Conservation (phyloP, 2,888 invertebrate genomes). For the Apocheima hispidaria region DNA sequence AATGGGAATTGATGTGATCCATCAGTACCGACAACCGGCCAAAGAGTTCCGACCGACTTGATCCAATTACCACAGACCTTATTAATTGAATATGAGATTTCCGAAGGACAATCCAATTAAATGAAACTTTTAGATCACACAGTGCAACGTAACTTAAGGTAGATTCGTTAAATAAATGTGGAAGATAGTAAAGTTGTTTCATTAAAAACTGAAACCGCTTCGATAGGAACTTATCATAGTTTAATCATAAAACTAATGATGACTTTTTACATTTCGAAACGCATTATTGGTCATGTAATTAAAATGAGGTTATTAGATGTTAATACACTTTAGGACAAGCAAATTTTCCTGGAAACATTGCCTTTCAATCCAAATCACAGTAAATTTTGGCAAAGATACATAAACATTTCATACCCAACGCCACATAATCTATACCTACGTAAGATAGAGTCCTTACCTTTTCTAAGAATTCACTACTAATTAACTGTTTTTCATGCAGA, state of each 20-base stretch:
- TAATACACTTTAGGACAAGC: too few relatives aligned
- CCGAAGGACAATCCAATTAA: constrained; percentile 68
- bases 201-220: constrained; percentile 52
- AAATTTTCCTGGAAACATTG: too few relatives aligned
- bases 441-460: too few relatives aligned
- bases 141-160: constrained; percentile 69
- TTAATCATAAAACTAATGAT: constrained; percentile 60
- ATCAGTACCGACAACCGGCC: constrained; percentile 52
- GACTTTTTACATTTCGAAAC: constrained; percentile 44
- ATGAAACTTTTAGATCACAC: constrained; percentile 71
- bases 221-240: constrained; percentile 51
- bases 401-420: too few relatives aligned
- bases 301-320: too few relatives aligned
- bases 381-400: too few relatives aligned
- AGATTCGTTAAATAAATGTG: constrained; percentile 66
- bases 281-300: constrained; percentile 27
- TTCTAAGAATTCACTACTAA: too few relatives aligned
- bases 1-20: constrained; percentile 64
- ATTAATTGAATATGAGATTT: constrained; percentile 76
- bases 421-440: too few relatives aligned
- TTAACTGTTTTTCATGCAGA: too few relatives aligned
- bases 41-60: constrained; percentile 60
- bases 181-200: constrained; percentile 56
- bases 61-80: constrained; percentile 68
- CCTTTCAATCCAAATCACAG: too few relatives aligned